Evolutionary conservation across 2,888 invertebrate species (phyloP).

Genomic region (Trypoxylon attenuatum): DNA sequence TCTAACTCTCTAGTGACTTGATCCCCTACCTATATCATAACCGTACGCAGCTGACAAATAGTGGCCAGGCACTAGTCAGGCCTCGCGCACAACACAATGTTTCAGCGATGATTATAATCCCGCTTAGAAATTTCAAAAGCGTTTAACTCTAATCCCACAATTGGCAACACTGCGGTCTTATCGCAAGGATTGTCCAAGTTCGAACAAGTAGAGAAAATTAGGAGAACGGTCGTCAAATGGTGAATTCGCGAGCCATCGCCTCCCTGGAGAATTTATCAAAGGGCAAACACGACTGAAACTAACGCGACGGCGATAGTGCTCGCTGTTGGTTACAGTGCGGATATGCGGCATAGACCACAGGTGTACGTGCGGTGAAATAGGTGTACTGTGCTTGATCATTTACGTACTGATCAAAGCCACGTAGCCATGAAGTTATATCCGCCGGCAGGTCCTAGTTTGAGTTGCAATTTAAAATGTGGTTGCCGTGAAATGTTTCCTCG

Average conservation of each 20-base stretch:
- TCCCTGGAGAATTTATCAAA: conserved; percentile 40
- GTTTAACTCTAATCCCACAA: too few species aligned
- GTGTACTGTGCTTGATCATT: not conserved
- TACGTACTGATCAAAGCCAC: conserved; percentile 26
- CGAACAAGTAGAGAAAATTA: too few species aligned
- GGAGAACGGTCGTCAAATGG: not conserved
- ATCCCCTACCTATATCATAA: too few species aligned
- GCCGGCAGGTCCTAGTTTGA: not conserved
- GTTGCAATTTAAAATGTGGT: not conserved
- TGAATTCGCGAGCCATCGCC: not conserved
- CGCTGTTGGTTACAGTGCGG: not conserved
- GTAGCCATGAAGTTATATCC: conserved; percentile 21
- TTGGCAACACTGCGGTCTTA: too few species aligned
- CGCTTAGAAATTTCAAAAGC: too few species aligned
- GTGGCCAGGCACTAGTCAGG: too few species aligned
- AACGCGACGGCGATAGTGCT: conserved; percentile 14
- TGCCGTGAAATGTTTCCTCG: too few species aligned
- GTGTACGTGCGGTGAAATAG: conserved; percentile 33
- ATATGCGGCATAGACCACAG: conserved; percentile 22
- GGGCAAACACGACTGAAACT: conserved; percentile 43
- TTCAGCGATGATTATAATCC: too few species aligned
- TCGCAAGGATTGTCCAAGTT: too few species aligned
- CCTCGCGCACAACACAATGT: too few species aligned
- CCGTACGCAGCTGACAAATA: too few species aligned
- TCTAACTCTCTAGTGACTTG: too few species aligned